phyloP scores from a whole-genome alignment of 2,113 vertebrate species.

The Salvelinus sp. region DNA sequence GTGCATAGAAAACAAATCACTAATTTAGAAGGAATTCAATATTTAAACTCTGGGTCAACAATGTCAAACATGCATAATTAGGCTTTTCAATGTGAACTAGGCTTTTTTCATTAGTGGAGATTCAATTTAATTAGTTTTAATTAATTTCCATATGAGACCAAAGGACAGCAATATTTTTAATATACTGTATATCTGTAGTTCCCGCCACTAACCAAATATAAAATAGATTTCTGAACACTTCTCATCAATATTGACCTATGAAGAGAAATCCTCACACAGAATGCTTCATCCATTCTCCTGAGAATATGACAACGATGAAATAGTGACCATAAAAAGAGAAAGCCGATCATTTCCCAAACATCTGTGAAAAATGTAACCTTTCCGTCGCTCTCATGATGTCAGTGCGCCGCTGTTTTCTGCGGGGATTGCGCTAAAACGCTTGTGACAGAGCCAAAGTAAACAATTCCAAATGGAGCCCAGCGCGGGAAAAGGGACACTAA shows the following conservation, averaged over 20 bases:
- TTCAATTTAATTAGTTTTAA: too few relatives aligned
- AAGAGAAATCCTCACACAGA: conserved; percentile 28
- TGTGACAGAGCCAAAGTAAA: conserved; percentile 98
- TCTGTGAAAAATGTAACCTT: conserved; percentile 77
- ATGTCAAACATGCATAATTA: conserved; percentile 19
- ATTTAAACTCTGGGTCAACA: conserved; percentile 16
- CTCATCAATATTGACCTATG: background rate
- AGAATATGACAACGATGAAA: conserved; percentile 47
- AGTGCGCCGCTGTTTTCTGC: conserved; percentile 87
- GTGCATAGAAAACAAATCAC: conserved; percentile 60
- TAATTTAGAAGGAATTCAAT: conserved; percentile 19
- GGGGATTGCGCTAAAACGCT: conserved; percentile 93
- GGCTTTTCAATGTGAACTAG: conserved; percentile 6
- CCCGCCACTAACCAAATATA: too few relatives aligned
- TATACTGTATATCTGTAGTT: too few relatives aligned
- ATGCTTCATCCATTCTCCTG: conserved; percentile 42
- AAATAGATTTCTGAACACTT: too few relatives aligned
- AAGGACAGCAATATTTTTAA: too few relatives aligned
- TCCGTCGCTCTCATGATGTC: conserved; percentile 88
- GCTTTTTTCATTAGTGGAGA: background rate
- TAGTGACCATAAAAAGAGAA: conserved; percentile 52
- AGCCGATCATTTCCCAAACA: conserved; percentile 69
- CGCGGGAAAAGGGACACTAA: conserved; percentile 89
- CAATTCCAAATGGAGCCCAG: conserved; percentile 94
- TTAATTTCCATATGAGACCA: too few relatives aligned